These are phyloP conservation scores for Agapornis roseicollis DNA, from an alignment of 2,113 vertebrate genomes.

Conservation along the genomic window DNA sequence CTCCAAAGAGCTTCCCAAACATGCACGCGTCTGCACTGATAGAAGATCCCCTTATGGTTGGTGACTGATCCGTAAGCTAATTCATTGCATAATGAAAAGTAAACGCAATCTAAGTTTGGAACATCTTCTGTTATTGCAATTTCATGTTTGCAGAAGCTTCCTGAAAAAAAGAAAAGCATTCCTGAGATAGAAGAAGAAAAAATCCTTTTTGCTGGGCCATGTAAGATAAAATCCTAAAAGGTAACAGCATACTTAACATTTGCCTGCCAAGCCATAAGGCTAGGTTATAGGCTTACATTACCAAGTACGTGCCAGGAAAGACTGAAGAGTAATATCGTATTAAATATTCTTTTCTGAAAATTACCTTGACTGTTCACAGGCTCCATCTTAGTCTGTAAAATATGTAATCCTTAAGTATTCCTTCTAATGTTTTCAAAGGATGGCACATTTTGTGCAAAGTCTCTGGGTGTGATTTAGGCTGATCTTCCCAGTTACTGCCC, in stretches of 20 bases:
- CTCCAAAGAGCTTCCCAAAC: background rate
- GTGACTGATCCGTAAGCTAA: slow-evolving; percentile 23
- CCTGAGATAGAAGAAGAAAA: slow-evolving; percentile 7
- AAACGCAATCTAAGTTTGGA: slow-evolving; percentile 45
- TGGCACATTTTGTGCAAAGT: background rate
- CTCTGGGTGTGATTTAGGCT: background rate
- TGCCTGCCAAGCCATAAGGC: background rate
- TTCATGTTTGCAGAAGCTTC: slow-evolving; percentile 62
- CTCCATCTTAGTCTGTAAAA: background rate
- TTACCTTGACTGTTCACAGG: background rate
- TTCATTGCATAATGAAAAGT: slow-evolving; percentile 46
- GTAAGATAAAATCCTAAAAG: background rate
- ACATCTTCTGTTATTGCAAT: background rate
- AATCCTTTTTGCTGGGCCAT: background rate
- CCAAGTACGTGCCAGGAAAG: background rate
- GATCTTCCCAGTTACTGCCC: background rate
- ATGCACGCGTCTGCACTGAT: background rate
- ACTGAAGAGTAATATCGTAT: background rate
- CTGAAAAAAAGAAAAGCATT: slow-evolving; percentile 65
- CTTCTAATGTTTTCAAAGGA: background rate
- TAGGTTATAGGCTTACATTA: background rate
- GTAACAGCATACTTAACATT: background rate
- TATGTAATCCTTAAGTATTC: background rate
- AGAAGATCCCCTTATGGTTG: background rate
- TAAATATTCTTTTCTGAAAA: background rate